Base-by-base conservation (phyloP, 2,888 invertebrate species). In the Ormyrus nitidulus region DNA sequence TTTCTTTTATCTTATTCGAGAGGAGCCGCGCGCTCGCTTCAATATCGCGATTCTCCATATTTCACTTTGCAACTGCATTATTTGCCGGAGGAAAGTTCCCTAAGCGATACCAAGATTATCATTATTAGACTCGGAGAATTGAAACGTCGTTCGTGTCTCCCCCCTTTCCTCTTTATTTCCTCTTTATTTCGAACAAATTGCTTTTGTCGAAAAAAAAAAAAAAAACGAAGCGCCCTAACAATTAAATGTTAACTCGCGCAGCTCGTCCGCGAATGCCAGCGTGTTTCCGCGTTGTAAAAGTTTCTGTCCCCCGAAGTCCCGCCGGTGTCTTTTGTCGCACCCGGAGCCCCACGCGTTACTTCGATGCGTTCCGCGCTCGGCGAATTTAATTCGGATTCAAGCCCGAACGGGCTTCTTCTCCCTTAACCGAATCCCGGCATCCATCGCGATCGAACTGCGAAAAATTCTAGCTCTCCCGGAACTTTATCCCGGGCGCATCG, bases 351-450 rank as follows among this genome's bases (percentile, higher is more conserved):
- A 34, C 75, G 70, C 49, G 62, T 48, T 62, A 62, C 62, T 48
- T 34, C 11, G 62, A 64, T 64, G n/a, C 8, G 54, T 70, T 77
- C 69, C 62, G 48, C 59, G n/a, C 1, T 0, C 53, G 10, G 44
- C 8, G 64, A 77, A 61, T 77, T 70, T 70, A 70, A 77, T 77
- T 77, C 34, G 62, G 56, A 62, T 74, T 51, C 11, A 34, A 34
- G 34, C 0, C 34, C 34, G 34, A 34, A 34, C 34, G 4, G 34
- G 34, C 34, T 34, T 34, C 34, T 34, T 4, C 34, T 34, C 34
- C 34, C 34, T 4, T 0, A 0, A 2, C 34, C 34, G 34, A 34
- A 2, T 34, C 34, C 34, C 34, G 34, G 34, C 34, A 0, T 34
- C 34, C 34, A 4, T 34, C 34, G 34, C 34, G 34, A 34, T 34